Base-by-base conservation (phyloP, 2,888 invertebrate species). In the Pammene aurita region DNA sequence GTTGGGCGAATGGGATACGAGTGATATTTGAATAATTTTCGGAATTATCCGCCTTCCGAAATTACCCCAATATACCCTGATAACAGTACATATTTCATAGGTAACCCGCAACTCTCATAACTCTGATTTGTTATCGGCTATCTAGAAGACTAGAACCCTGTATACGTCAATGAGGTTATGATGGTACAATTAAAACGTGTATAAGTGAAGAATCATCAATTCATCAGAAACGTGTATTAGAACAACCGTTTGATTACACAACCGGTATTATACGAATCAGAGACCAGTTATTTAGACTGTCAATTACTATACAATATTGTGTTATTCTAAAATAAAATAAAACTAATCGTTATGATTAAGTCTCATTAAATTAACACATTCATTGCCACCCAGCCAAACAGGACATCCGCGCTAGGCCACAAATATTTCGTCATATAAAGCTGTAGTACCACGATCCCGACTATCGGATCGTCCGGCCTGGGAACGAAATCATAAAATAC, bases 131-230 rank as follows among this genome's bases (percentile, higher is more conserved):
- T 76, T 81, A 80, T 77, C 71, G 78, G 79, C 83, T 87, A 87
- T 79, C 84, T 88, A 86, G 76, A 83, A 88, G 86, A 79, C 84
- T 88, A 86, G 76, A 83, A 88, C 89, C 89, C 89, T 89, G 89
- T 87, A 81, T 84, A 73, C 71, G 77, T 77, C 77, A 74, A 68
- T 82, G 86, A 85, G 84, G 83, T 84, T 80, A 44, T 38, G 67
- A 55, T 54, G 38, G 34, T 46, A 61, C 42, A 41, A 63, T 64
- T 44, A 16, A 48, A 67, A 64, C 38, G 44, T 57, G 62, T 63
- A 63, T 64, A 63, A 52, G 54, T 60, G 13, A 70, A 58, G 34
- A 70, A 56, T 35, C 9, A 38, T 62, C 56, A 26, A 70, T 50
- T 35, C 9, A 38, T 62, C 56, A 26, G 34, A 65, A 69, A 63